Evolutionary conservation across 1,140 invertebrate genomes (phyloP), one percentile per base, ranked within the genome.

Genomic region (Trichomalopsis sarcophagae): DNA sequence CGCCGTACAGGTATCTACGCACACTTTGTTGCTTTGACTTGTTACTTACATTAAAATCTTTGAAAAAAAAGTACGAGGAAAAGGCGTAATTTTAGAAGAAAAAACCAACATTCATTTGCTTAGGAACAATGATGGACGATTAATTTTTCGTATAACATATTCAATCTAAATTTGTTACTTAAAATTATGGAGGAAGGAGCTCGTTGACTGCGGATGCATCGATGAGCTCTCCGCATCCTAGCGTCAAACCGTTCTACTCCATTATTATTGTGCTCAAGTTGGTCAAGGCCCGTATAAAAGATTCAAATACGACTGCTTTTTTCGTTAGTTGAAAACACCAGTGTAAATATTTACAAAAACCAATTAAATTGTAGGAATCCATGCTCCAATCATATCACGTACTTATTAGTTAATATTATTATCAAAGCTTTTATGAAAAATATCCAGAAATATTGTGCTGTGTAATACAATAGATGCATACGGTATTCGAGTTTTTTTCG

Each of bases 81-180:
- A 44, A 84, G 44, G 36, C 66, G 82, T 79, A 87, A 85, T 84
- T 36, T 84, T 69, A 75, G 77, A 83, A 66, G 82, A 82, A 83
- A 76, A 86, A 85, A 36, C 3, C 33, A 36, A 76, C 69, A 86
- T 68, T 74, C 17, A 86, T 80, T 87, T 81, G 69, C 84, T 89
- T 88, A 89, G 89, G 87, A 88, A 89, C 87, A 86, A 82, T 84
- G 87, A 84, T 78, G 85, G 81, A 87, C 86, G 86, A 88, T 87
- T 87, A 75, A 55, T 78, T 86, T 77, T 80, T 33, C 30, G 17
- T 68, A 30, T 30, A 71, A 81, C 21, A 81, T 30, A 21, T 47
- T 47, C n/a, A 47, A 81, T 30, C 6, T 6, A 0, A 44, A 47
- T 69, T 47, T 71, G 17, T 50, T 50, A 7, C 71, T 81, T 73